These are phyloP conservation scores for Amphipyra berbera DNA, from an alignment of 2,888 invertebrate genomes.

Conservation along the genomic window DNA sequence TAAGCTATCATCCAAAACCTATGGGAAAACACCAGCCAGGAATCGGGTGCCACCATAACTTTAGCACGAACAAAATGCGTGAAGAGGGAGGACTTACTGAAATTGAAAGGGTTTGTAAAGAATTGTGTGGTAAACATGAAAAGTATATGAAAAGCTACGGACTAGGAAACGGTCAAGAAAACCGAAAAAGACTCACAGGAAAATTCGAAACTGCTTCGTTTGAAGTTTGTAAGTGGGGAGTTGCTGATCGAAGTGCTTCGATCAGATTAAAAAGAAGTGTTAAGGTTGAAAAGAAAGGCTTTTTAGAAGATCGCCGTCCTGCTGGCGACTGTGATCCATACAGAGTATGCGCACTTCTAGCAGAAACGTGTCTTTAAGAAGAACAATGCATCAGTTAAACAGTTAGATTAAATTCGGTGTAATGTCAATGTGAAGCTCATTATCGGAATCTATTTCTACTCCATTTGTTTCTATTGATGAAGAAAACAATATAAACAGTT, in stretches of 20 bases:
- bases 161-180: slow-evolving; percentile 96
- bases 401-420: background rate
- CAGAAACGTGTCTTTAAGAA: slow-evolving; percentile 69
- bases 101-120: slow-evolving; percentile 97
- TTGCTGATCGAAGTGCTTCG: slow-evolving; percentile 97
- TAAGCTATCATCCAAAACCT: slow-evolving; percentile 93
- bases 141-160: slow-evolving; percentile 98
- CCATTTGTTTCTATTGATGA: too few species aligned
- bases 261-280: slow-evolving; percentile 97
- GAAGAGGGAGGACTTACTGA: slow-evolving; percentile 91
- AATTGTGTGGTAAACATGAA: slow-evolving; percentile 75
- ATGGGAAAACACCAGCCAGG: slow-evolving; percentile 96
- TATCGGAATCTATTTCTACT: too few species aligned
- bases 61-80: slow-evolving; percentile 96
- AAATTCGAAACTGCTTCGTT: slow-evolving; percentile 98
- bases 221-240: slow-evolving; percentile 95
- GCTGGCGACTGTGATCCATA: slow-evolving; percentile 98
- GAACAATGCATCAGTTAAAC: background rate
- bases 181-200: slow-evolving; percentile 97
- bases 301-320: slow-evolving; percentile 97
- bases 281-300: slow-evolving; percentile 95
- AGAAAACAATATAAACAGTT: too few species aligned
- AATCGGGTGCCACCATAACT: slow-evolving; percentile 96
- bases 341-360: slow-evolving; percentile 85
- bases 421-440: background rate